A percentile compares a stretch with the other conserved stretches of the same genome.
Evolutionary conservation across 2,888 invertebrate species (phyloP).

Genomic region (Neoascia interrupta): DNA sequence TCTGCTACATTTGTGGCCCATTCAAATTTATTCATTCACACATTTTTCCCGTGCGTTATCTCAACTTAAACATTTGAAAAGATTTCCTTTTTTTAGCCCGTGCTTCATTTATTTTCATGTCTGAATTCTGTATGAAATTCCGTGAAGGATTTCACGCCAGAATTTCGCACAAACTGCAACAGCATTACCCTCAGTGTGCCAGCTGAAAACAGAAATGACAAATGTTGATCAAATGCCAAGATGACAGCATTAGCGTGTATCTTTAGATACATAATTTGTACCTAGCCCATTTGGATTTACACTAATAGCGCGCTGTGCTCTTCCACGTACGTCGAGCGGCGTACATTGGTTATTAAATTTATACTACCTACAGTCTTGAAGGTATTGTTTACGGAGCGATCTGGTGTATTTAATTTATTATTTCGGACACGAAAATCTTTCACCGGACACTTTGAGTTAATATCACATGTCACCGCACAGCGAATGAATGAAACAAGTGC

Average conservation of each 20-base stretch:
- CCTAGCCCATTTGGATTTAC: conserved; percentile 8
- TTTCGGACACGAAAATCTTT: conserved; percentile 9
- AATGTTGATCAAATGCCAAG: conserved; percentile 69
- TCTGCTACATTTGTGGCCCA: no score
- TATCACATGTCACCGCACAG: conserved; percentile 30
- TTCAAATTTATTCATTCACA: conserved; percentile 65
- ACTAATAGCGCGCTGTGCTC: not conserved
- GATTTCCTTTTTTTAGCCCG: not conserved
- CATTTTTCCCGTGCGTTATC: conserved; percentile 32
- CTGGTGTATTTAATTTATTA: conserved; percentile 55
- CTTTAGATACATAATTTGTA: conserved; percentile 60
- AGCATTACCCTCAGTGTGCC: conserved; percentile 12
- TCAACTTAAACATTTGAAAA: no score
- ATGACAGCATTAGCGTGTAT: conserved; percentile 51
- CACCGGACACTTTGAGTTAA: conserved; percentile 59
- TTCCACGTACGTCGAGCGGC: conserved; percentile 1
- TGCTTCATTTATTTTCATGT: conserved; percentile 53
- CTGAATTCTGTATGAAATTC: conserved; percentile 49
- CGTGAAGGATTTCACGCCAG: conserved; percentile 27
- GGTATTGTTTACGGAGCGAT: no score
- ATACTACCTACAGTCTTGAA: no score
- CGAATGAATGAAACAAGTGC: conserved; percentile 68
- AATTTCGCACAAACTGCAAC: conserved; percentile 4
- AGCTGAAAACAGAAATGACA: conserved; percentile 49
- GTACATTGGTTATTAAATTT: conserved; percentile 37